These are phyloP conservation scores for Sabatieria punctata DNA, from an alignment of 2,888 invertebrate species.

Conservation along the genomic window DNA sequence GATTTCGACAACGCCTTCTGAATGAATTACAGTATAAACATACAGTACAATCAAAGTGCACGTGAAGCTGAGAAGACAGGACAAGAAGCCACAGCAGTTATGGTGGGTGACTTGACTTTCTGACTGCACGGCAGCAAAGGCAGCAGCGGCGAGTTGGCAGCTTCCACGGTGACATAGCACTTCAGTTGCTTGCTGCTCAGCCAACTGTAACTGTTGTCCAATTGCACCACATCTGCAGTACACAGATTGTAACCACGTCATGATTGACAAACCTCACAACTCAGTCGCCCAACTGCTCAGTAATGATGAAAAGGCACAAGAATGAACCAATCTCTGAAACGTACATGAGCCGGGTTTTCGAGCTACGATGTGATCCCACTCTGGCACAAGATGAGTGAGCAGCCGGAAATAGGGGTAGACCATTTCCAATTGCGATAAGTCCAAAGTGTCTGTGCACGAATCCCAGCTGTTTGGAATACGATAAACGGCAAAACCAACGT, in stretches of 20 bases:
- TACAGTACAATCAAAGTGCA: too few relatives aligned
- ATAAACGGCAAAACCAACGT: slow-evolving; percentile 1
- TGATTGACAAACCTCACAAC: not conserved
- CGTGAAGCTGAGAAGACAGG: too few relatives aligned
- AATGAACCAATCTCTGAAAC: too few relatives aligned
- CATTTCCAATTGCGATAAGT: not conserved
- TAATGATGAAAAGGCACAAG: not conserved
- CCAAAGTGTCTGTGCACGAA: not conserved
- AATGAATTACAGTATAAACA: too few relatives aligned
- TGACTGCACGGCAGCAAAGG: too few relatives aligned
- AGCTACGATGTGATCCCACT: not conserved
- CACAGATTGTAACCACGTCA: too few relatives aligned
- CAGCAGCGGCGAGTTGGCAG: too few relatives aligned
- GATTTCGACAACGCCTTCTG: too few relatives aligned
- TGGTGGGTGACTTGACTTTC: too few relatives aligned
- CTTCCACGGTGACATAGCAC: not conserved
- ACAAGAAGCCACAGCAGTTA: too few relatives aligned
- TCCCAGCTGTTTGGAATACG: not conserved
- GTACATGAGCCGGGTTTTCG: not conserved
- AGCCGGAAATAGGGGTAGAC: not conserved
- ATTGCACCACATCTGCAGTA: slow-evolving; percentile 9
- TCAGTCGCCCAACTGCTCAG: not conserved
- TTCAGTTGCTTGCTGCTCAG: slow-evolving; percentile 5
- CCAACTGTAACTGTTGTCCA: slow-evolving; percentile 11
- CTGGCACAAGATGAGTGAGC: not conserved